Evolutionary conservation across 2,888 invertebrate species (phyloP).

Genomic region (Synergus laeviventris): DNA sequence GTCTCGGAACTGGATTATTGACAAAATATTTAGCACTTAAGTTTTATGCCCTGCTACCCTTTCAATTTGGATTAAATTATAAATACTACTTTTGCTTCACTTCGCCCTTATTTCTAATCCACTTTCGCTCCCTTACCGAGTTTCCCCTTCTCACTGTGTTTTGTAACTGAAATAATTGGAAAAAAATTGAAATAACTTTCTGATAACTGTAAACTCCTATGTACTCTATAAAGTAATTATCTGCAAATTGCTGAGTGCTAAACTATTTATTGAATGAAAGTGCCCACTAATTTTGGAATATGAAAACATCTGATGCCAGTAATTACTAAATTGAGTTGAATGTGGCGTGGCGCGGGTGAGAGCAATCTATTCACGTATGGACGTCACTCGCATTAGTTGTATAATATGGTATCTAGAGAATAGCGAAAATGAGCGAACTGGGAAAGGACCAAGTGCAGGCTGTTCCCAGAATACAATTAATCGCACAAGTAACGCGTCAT

Average conservation of each 20-base stretch:
- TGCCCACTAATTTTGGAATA: background rate
- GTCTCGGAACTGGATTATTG: too few relatives aligned
- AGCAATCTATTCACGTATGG: background rate
- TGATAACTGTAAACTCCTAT: background rate
- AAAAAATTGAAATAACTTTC: background rate
- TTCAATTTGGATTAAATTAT: too few relatives aligned
- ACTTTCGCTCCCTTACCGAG: background rate
- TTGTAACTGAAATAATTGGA: conserved; percentile 1
- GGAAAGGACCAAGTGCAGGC: background rate
- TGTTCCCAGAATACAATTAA: conserved; percentile 22
- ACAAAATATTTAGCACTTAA: too few relatives aligned
- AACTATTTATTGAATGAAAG: conserved; percentile 13
- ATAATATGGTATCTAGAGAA: conserved; percentile 1
- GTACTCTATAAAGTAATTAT: background rate
- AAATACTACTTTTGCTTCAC: background rate
- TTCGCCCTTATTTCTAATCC: too few relatives aligned
- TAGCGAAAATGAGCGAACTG: conserved; percentile 2
- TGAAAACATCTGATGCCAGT: background rate
- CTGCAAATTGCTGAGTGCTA: background rate
- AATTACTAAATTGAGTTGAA: background rate
- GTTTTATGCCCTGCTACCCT: too few relatives aligned
- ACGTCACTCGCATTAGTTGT: background rate
- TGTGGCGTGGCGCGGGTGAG: background rate
- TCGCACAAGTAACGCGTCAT: conserved; percentile 33
- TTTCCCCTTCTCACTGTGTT: background rate